Percentiles rank a stretch among this genome's conserved stretches.
phyloP scores from a whole-genome alignment of 2,113 vertebrate species.

The Hucho hucho region DNA sequence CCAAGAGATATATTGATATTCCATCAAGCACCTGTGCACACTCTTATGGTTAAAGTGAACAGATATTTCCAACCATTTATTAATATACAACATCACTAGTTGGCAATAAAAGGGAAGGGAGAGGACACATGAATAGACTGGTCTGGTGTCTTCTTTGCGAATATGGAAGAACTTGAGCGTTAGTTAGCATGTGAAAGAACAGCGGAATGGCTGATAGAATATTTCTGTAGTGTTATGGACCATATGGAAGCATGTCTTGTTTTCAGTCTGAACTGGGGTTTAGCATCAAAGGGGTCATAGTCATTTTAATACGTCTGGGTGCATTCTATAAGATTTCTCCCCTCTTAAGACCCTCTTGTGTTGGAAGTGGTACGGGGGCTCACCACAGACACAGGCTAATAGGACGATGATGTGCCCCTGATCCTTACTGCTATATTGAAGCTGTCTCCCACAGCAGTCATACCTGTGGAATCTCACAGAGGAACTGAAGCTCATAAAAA shows the following conservation, averaged over 20 bases:
- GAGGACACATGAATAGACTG: not conserved
- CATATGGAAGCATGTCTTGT: not conserved
- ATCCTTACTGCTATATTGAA: not conserved
- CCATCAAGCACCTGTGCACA: not conserved
- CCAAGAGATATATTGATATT: not conserved
- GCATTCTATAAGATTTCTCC: not conserved
- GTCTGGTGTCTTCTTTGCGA: not conserved
- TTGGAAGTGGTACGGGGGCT: not conserved
- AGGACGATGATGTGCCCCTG: not conserved
- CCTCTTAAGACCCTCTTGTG: not conserved
- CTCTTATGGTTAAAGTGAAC: not conserved
- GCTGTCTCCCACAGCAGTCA: not conserved
- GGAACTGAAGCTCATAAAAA: slow-evolving; percentile 1
- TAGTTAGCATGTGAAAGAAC: not conserved
- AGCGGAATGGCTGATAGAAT: not conserved
- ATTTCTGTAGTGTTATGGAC: not conserved
- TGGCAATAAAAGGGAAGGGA: not conserved
- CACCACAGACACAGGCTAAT: not conserved
- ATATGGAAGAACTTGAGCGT: not conserved
- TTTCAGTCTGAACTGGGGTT: not conserved
- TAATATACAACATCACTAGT: not conserved
- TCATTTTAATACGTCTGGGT: not conserved
- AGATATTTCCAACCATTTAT: not conserved
- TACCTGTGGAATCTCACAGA: not conserved
- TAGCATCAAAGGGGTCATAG: not conserved